Conservation (phyloP, 2,113 vertebrate species). For the Oncorhynchus nerka region DNA sequence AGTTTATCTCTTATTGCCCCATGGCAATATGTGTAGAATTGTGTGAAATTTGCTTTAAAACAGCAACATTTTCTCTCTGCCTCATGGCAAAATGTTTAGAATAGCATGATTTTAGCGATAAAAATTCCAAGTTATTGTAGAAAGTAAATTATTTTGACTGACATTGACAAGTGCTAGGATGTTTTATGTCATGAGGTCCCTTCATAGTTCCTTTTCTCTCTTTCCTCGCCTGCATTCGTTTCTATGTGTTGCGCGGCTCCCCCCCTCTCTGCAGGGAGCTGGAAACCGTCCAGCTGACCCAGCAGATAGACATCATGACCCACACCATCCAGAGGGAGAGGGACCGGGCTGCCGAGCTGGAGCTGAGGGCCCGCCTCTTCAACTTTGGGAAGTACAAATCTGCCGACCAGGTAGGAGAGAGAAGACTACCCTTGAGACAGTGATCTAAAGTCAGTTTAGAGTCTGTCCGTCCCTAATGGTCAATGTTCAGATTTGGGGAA, state of each 20-base stretch:
- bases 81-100: too few relatives aligned
- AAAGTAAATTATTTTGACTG: background rate
- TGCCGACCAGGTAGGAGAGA: slow-evolving; percentile 76
- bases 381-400: slow-evolving; percentile 68
- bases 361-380: slow-evolving; percentile 77
- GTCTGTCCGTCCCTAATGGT: too few relatives aligned
- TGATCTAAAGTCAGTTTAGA: too few relatives aligned
- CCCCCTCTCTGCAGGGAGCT: slow-evolving; percentile 69
- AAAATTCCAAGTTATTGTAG: too few relatives aligned
- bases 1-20: too few relatives aligned
- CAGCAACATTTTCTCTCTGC: too few relatives aligned
- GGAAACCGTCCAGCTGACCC: slow-evolving; percentile 72
- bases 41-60: too few relatives aligned
- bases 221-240: background rate
- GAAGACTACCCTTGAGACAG: too few relatives aligned
- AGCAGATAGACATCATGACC: slow-evolving; percentile 69
- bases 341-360: slow-evolving; percentile 70
- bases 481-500: too few relatives aligned
- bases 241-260: background rate
- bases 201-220: background rate
- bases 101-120: too few relatives aligned
- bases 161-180: background rate
- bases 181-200: background rate
- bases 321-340: slow-evolving; percentile 74
- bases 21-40: too few relatives aligned